phyloP scores from a whole-genome alignment of 2,113 vertebrate genomes.

The Corythornis madagascariensis region DNA sequence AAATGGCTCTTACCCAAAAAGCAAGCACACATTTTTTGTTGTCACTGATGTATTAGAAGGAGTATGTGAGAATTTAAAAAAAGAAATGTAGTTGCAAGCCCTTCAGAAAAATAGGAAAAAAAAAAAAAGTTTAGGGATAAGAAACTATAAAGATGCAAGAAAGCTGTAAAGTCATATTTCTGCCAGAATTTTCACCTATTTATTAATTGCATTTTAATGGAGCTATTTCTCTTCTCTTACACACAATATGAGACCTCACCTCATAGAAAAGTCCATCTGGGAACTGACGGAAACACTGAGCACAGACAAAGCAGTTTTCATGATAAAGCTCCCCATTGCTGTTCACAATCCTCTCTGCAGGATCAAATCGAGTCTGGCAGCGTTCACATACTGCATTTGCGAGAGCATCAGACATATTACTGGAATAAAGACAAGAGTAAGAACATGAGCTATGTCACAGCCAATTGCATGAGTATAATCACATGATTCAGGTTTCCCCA shows the following conservation, averaged over 20 bases:
- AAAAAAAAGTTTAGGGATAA: background rate
- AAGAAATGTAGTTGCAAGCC: background rate
- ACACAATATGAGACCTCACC: slow-evolving; percentile 49
- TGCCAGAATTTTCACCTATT: background rate
- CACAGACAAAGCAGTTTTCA: slow-evolving; percentile 80
- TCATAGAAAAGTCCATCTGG: slow-evolving; percentile 82
- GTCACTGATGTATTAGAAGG: background rate
- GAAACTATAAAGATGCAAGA: background rate
- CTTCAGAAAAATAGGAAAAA: background rate
- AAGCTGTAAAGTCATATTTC: background rate
- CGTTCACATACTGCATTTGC: slow-evolving; percentile 75
- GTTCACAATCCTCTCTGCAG: slow-evolving; percentile 75
- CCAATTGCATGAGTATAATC: background rate
- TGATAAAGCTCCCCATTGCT: slow-evolving; percentile 79
- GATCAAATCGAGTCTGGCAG: slow-evolving; percentile 73
- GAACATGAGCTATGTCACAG: background rate
- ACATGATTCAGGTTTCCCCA: background rate
- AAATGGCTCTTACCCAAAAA: background rate
- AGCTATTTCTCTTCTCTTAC: background rate
- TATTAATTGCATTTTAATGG: background rate
- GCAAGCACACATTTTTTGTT: background rate
- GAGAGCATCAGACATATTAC: slow-evolving; percentile 78
- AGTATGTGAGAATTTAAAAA: background rate
- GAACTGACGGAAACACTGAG: slow-evolving; percentile 81
- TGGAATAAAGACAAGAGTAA: background rate